These are phyloP conservation scores for Athalia cordata DNA, from an alignment of 2,888 invertebrate species.

Conservation along the genomic window DNA sequence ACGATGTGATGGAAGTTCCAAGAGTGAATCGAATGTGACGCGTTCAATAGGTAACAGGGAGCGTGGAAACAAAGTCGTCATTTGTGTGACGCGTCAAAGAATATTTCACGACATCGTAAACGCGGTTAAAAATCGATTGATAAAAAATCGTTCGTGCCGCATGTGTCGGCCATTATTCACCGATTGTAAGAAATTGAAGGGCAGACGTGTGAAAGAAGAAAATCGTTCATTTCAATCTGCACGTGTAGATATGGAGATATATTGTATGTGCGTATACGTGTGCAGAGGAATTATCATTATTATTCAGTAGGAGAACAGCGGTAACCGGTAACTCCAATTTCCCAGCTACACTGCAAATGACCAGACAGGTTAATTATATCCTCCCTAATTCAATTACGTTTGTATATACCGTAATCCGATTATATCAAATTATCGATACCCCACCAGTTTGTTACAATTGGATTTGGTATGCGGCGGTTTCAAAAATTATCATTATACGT, in stretches of 20 bases:
- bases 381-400: not conserved
- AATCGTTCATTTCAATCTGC: not conserved
- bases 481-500: too few species aligned
- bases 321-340: not conserved
- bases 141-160: too few species aligned
- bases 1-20: slow-evolving; percentile 19
- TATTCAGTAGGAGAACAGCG: not conserved
- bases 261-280: too few species aligned
- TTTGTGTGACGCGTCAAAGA: too few species aligned
- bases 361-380: slow-evolving; percentile 21
- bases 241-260: not conserved
- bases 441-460: not conserved
- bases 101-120: too few species aligned
- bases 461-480: too few species aligned
- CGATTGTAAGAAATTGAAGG: too few species aligned
- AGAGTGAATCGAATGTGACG: slow-evolving; percentile 42
- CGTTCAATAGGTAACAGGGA: slow-evolving; percentile 4
- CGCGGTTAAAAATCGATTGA: too few species aligned
- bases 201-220: not conserved
- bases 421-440: slow-evolving; percentile 11
- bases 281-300: not conserved
- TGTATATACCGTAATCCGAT: not conserved
- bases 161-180: too few species aligned
- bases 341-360: not conserved
- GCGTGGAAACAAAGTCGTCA: not conserved